A percentile compares a stretch with the other conserved stretches of the same genome.
Conservation (phyloP, 2,113 vertebrate species). For the Callipepla californica region DNA sequence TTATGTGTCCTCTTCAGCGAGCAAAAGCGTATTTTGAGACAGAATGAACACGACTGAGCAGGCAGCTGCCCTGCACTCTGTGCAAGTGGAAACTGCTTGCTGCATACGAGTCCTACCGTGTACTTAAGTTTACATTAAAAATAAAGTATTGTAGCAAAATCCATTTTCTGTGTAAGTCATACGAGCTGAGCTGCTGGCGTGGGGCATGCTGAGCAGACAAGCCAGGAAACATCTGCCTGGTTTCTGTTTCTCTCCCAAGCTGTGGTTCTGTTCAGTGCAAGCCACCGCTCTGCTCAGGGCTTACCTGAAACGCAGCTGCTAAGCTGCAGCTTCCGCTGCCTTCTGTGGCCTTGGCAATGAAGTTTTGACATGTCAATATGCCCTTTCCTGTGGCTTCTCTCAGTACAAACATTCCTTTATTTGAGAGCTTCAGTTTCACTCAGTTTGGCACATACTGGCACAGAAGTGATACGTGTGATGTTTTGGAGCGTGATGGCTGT, state of each 20-base stretch:
- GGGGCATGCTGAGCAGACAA: not conserved
- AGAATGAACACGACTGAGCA: not conserved
- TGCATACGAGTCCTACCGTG: rapidly evolving
- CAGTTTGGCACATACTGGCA: not conserved
- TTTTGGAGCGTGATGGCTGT: not conserved
- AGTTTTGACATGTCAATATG: not conserved
- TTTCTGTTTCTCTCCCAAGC: not conserved
- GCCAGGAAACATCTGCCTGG: not conserved
- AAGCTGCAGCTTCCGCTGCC: not conserved
- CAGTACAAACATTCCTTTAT: not conserved
- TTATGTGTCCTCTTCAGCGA: not conserved
- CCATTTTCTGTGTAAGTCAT: not conserved
- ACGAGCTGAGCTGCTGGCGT: not conserved
- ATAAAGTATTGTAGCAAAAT: not conserved
- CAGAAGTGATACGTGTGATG: not conserved
- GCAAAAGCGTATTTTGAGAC: not conserved
- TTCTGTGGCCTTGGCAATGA: not conserved
- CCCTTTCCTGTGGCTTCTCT: not conserved
- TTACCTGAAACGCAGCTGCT: not conserved
- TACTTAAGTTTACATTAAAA: not conserved
- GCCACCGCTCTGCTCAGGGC: not conserved
- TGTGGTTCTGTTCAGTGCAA: not conserved
- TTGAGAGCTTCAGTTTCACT: not conserved
- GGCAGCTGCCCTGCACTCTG: not conserved
- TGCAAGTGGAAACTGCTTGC: not conserved